A percentile compares a stretch with the other conserved stretches of the same genome.
Evolutionary conservation across 2,888 invertebrate species (phyloP).

Genomic region (Panorpa germanica): DNA sequence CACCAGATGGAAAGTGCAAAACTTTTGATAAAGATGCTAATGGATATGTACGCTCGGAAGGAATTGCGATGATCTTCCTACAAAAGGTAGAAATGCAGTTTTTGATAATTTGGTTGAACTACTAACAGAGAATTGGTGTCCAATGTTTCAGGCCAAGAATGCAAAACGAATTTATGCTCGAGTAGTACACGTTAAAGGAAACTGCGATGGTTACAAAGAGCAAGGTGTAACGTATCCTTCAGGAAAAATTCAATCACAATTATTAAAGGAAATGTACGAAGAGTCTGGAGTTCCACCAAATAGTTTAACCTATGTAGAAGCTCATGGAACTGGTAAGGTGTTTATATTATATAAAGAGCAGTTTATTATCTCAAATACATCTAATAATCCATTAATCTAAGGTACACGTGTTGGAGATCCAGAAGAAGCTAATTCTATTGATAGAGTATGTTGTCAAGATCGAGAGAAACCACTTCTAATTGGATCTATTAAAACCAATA

Average conservation of each 20-base stretch:
- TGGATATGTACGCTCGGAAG: constrained; percentile 73
- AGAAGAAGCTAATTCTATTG: constrained; percentile 60
- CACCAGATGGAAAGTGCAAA: constrained; percentile 72
- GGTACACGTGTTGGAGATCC: constrained; percentile 59
- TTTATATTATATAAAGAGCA: too few species aligned
- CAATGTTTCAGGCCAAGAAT: constrained; percentile 20
- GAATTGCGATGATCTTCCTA: constrained; percentile 46
- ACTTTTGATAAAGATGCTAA: constrained; percentile 72
- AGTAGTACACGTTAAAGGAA: constrained; percentile 48
- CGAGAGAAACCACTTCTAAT: constrained; percentile 52
- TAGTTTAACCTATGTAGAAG: constrained; percentile 75
- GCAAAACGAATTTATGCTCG: constrained; percentile 30
- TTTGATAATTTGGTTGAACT: too few species aligned
- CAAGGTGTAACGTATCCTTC: constrained; percentile 67
- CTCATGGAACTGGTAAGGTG: constrained; percentile 90
- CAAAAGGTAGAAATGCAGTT: constrained; percentile 47
- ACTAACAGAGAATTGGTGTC: too few species aligned
- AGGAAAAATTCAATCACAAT: constrained; percentile 49
- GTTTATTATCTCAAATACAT: too few species aligned
- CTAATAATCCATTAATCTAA: too few species aligned
- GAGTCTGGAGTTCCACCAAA: constrained; percentile 56
- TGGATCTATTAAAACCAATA: constrained; percentile 73
- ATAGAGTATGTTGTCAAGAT: constrained; percentile 48
- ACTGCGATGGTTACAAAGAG: constrained; percentile 73
- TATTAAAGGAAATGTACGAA: constrained; percentile 59